Percentiles rank a stretch among this genome's conserved stretches.
These are phyloP conservation scores for Dryobota labecula DNA, from an alignment of 2,888 invertebrate species.

Conservation along the genomic window DNA sequence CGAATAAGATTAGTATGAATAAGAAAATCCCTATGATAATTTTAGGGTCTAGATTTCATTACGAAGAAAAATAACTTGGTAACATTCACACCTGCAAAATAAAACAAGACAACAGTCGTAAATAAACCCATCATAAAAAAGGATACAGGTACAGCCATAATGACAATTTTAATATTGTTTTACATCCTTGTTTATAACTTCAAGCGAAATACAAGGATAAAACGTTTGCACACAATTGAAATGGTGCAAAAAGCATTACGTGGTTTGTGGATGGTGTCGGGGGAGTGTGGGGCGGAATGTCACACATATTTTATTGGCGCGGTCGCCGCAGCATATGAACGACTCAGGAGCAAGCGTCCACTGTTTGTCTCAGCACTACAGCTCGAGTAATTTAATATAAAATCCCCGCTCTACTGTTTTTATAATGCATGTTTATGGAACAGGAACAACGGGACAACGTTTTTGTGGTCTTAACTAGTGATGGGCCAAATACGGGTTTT, in stretches of 20 bases:
- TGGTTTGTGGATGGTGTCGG: slow-evolving; percentile 51
- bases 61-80: background rate
- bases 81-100: background rate
- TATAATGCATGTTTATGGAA: slow-evolving; percentile 60
- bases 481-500: too few species aligned
- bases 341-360: slow-evolving; percentile 69
- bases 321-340: slow-evolving; percentile 72
- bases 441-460: slow-evolving; percentile 52
- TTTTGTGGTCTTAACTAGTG: slow-evolving; percentile 50
- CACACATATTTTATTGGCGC: slow-evolving; percentile 74
- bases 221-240: slow-evolving; percentile 61
- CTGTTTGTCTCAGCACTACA: slow-evolving; percentile 79
- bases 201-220: slow-evolving; percentile 48
- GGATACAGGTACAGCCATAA: background rate
- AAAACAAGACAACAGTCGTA: slow-evolving; percentile 7
- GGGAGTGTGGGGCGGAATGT: slow-evolving; percentile 58
- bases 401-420: slow-evolving; percentile 70
- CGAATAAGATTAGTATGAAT: slow-evolving; percentile 4
- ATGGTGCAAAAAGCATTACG: slow-evolving; percentile 61
- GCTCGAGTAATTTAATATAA: slow-evolving; percentile 80
- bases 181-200: slow-evolving; percentile 51
- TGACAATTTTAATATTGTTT: slow-evolving; percentile 22
- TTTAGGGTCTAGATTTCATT: background rate
- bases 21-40: background rate
- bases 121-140: slow-evolving; percentile 20